A percentile compares a stretch with the other conserved stretches of the same genome.
Evolutionary conservation across 2,797 vertebrate species (phyloP).

Genomic region (Clangula hyemalis): DNA sequence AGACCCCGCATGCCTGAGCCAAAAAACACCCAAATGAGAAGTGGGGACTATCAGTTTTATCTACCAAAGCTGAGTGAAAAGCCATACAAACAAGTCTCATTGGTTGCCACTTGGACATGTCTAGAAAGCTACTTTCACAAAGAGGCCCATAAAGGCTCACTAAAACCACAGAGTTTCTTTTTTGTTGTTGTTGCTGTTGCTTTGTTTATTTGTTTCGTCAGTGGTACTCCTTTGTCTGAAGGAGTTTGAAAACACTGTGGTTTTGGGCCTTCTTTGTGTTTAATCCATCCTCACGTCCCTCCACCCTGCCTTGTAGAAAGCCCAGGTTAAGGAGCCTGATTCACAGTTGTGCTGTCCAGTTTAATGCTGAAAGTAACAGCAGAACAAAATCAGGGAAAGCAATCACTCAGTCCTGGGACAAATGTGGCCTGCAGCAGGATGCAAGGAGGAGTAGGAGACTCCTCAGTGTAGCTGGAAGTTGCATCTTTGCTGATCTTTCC

Average conservation of each 20-base stretch:
- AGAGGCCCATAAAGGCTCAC: not conserved
- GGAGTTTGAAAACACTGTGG: not conserved
- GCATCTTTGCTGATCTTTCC: not conserved
- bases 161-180: not conserved
- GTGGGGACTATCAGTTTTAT: not conserved
- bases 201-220: not conserved
- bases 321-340: not conserved
- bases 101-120: not conserved
- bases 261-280: not conserved
- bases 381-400: not conserved
- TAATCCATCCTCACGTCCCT: not conserved
- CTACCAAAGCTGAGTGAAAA: not conserved
- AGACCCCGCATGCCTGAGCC: not conserved
- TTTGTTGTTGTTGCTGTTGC: too few species aligned
- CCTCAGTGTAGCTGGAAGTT: not conserved
- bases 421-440: not conserved
- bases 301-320: not conserved
- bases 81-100: not conserved
- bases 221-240: not conserved
- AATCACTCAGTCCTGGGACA: not conserved
- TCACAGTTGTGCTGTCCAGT: not conserved
- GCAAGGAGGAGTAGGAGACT: not conserved
- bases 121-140: constrained; percentile 4
- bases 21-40: not conserved
- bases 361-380: not conserved